Base-by-base conservation (phyloP, 2,797 vertebrate genomes). In the Hydrolagus colliei region DNA sequence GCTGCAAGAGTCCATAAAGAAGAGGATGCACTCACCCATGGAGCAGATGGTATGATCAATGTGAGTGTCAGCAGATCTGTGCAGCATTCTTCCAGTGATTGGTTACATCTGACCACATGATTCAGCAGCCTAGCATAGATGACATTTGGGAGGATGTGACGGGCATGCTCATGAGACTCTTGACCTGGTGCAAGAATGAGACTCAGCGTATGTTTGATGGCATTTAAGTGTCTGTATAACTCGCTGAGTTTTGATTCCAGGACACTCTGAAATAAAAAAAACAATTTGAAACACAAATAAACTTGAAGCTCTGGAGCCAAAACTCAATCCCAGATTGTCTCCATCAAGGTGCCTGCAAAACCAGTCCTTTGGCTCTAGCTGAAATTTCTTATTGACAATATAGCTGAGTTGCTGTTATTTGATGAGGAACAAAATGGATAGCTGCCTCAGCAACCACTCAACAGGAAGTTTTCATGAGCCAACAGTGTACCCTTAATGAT, bases 161-260 rank as follows among this genome's bases (percentile, higher is more conserved):
- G 86, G 88, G 87, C 73, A 32, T 16, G 76, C 79, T 89, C 88
- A 12, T 74, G 86, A 86, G 87, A 88, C 72, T 87, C 87, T 86
- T 89, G 85, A 88, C 89, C 89, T 86, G 88, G 87, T 88, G 90
- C 90, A 80, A 89, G 80, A 88, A 90, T 87, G 88, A 91, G 87
- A 87, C 88, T 89, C 86, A 91, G 86, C 87, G 89, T 92, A 89
- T 93, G 88, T 91, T 89, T 93, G 86, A 91, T 89, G 87, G 88
- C 87, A 18, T 92, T 87, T 89, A 93, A 89, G 88, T 93, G 92
- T 93, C 92, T 91, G 86, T 91, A 91, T 88, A 91, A 89, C 88
- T 90, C 90, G 89, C 87, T 90, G 71, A 89, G 88, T 89, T 91
- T 90, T 87, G 88, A 91, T 88, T 91, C 91, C 85, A 90, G 88